Percentiles rank a stretch among this genome's conserved stretches.
Conservation (phyloP, 2,888 invertebrate genomes). For the Caenorhabditis sp. region DNA sequence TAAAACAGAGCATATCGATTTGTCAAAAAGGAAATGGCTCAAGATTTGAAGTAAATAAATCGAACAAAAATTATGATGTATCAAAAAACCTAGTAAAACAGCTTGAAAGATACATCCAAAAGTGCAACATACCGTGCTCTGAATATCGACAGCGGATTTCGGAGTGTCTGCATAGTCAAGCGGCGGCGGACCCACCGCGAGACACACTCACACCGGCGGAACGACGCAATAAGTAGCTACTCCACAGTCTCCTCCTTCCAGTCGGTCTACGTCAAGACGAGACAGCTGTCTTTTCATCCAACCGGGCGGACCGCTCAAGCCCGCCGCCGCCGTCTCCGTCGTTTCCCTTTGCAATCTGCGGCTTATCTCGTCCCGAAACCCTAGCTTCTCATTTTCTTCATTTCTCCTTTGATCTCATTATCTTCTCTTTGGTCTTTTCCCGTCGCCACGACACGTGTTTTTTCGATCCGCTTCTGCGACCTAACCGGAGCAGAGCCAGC, state of each 20-base stretch:
- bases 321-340: too few species aligned
- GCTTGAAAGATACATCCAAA: too few species aligned
- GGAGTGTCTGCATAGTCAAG: slow-evolving; percentile 54
- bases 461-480: too few species aligned
- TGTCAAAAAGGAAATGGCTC: too few species aligned
- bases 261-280: slow-evolving; percentile 43
- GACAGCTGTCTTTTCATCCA: slow-evolving; percentile 50
- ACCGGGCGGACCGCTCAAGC: slow-evolving; percentile 52
- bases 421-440: slow-evolving; percentile 53
- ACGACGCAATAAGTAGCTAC: slow-evolving; percentile 34
- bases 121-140: slow-evolving; percentile 41
- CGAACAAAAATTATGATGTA: too few species aligned
- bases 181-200: too few species aligned
- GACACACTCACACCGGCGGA: too few species aligned
- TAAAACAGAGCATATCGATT: too few species aligned
- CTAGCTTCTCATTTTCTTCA: slow-evolving; percentile 38
- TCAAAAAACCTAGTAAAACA: too few species aligned
- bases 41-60: too few species aligned
- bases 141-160: slow-evolving; percentile 55
- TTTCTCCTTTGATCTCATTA: slow-evolving; percentile 56
- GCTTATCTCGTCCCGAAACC: slow-evolving; percentile 19
- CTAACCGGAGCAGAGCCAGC: too few species aligned
- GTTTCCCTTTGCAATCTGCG: slow-evolving; percentile 43
- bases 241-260: slow-evolving; percentile 54
- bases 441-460: slow-evolving; percentile 46